These are phyloP conservation scores for Malurus leucopterus DNA, from an alignment of 2,797 vertebrate species.

Conservation along the genomic window DNA sequence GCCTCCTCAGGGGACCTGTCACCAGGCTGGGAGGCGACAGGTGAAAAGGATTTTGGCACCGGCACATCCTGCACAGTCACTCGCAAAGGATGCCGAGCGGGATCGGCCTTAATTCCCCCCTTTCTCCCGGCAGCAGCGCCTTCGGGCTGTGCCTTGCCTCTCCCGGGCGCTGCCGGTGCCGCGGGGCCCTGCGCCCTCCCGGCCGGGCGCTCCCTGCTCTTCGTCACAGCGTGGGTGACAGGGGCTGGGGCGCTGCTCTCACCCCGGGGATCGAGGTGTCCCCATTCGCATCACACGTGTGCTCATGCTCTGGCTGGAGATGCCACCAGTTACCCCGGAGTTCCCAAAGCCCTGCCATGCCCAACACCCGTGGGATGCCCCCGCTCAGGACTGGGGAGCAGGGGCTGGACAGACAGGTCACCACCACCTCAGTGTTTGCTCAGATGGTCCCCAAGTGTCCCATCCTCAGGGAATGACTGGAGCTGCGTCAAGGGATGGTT, in stretches of 20 bases:
- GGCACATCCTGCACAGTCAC: conserved; percentile 3
- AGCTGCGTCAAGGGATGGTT: accelerated
- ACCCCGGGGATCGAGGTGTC: neutral
- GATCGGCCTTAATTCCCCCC: neutral
- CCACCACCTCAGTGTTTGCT: accelerated
- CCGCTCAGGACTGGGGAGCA: neutral
- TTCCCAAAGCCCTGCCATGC: neutral
- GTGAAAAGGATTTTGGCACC: neutral
- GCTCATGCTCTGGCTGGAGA: neutral
- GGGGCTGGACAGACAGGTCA: neutral
- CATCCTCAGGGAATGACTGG: neutral
- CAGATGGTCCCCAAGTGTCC: neutral
- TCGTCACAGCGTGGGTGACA: neutral
- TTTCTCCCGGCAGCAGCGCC: neutral
- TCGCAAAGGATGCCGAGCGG: neutral
- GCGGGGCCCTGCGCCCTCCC: neutral
- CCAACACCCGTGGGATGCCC: accelerated
- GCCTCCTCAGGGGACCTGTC: neutral
- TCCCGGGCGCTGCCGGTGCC: neutral
- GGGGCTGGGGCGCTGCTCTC: neutral
- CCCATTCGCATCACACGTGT: accelerated
- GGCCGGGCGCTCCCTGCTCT: neutral
- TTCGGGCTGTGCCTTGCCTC: neutral
- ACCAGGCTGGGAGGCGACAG: neutral
- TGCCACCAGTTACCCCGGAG: neutral